phyloP scores from a whole-genome alignment of 2,888 invertebrate species.

The Meteorus colon region DNA sequence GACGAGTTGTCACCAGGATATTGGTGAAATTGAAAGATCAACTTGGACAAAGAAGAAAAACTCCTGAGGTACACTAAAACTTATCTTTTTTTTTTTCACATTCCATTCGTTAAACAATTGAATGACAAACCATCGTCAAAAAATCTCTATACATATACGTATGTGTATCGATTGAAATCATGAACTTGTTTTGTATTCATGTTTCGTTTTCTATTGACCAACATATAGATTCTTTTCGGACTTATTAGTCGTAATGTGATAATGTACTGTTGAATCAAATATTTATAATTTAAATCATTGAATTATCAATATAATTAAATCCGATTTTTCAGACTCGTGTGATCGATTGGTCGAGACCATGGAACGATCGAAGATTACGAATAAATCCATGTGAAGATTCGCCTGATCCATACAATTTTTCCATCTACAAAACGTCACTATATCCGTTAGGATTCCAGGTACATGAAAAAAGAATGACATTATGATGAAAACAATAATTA shows the following conservation, averaged over 20 bases:
- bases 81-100: background rate
- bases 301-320: background rate
- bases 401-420: slow-evolving; percentile 20
- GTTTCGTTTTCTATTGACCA: background rate
- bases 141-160: background rate
- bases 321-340: slow-evolving; percentile 28
- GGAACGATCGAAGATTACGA: slow-evolving; percentile 17
- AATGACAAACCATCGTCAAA: background rate
- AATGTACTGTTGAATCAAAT: background rate
- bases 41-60: background rate
- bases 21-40: slow-evolving; percentile 34
- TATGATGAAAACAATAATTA: too few relatives aligned
- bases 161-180: background rate
- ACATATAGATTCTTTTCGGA: background rate
- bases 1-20: slow-evolving; percentile 35
- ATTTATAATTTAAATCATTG: background rate
- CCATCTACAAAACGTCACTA: slow-evolving; percentile 12
- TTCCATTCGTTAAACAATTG: background rate
- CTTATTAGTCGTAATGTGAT: background rate
- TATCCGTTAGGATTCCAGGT: slow-evolving; percentile 37
- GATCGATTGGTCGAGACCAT: slow-evolving; percentile 27
- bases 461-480: background rate
- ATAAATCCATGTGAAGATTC: slow-evolving; percentile 33
- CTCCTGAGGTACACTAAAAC: background rate
- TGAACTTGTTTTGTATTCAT: background rate